Base-by-base conservation (phyloP, 2,113 vertebrate genomes). In the Terrapene triunguis region DNA sequence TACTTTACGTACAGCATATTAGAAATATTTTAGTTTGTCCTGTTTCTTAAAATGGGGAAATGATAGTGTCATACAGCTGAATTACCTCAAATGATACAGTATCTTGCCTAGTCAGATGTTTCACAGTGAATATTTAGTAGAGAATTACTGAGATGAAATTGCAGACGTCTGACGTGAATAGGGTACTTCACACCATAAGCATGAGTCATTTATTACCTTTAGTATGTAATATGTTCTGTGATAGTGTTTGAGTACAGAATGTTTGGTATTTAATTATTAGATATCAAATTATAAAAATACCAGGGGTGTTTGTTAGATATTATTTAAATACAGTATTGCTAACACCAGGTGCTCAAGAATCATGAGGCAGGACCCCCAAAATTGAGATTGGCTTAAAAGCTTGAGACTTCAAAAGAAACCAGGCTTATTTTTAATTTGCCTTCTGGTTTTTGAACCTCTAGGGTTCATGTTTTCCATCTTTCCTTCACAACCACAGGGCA, bases 181-280 rank as follows among this genome's bases (percentile, higher is more conserved):
- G 22, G 79, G 65, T 55, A 16, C 38, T 84, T 12, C 62, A 0
- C 24, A 62, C 93, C 80, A 4, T 25, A 32, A 85, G 76, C 51
- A 88, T 89, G 51, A 93, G 92, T 72, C 85, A 62, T 80, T 97
- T 97, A 22, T 22, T 42, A 42, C 21, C 69, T 74, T 22, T 74
- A 42, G 59, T 38, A n/a, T 42, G 38, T 74, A 24, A 38, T 74
- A 21, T 42, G 19, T 74, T 74, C 17, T 74, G 35, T 21, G 35
- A 21, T 42, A 74, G 8, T 74, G 35, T 22, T 69, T 35, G n/a
- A 38, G 19, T 74, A 74, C n/a, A 74, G 69, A 38, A 74, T 38
- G 9, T 42, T 74, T 22, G 35, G 69, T 74, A 42, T n/a, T n/a
- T 38, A 14, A 69, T 32, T 69, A 42, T 22, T 72, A 72, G 65